Conservation (phyloP, 2,113 vertebrate species). For the Irena cyanogastra region DNA sequence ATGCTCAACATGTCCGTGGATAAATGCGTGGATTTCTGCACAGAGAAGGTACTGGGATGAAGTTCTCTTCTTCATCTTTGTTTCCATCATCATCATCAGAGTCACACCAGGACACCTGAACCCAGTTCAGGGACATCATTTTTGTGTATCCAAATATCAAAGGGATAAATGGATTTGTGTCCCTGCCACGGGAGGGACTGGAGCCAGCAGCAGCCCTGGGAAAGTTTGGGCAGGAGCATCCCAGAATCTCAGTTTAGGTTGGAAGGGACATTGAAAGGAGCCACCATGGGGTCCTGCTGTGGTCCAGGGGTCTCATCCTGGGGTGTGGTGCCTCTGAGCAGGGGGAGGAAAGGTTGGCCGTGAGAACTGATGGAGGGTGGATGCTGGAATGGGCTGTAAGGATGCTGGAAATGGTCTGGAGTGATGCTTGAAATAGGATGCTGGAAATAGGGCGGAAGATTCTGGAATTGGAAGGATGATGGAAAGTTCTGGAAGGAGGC, state of each 20-base stretch:
- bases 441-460: no score
- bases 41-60: slow-evolving; percentile 79
- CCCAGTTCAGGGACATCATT: rapidly evolving
- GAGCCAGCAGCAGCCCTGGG: not conserved
- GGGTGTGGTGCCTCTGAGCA: rapidly evolving
- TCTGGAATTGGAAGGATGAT: not conserved
- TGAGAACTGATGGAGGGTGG: not conserved
- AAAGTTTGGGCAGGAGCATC: not conserved
- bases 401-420: not conserved
- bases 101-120: rapidly evolving
- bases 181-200: rapidly evolving
- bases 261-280: not conserved
- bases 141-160: rapidly evolving
- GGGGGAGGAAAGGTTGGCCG: no score
- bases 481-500: not conserved
- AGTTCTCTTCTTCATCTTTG: no score
- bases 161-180: not conserved
- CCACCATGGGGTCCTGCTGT: rapidly evolving
- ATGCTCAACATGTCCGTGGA: slow-evolving; percentile 91
- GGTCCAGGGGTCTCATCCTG: not conserved
- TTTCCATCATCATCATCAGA: not conserved
- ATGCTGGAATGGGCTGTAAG: not conserved
- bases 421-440: not conserved
- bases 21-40: slow-evolving; percentile 93
- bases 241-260: not conserved